A percentile compares a stretch with the other conserved stretches of the same genome.
phyloP scores from a whole-genome alignment of 2,797 vertebrate species.

The Brotula barbata region DNA sequence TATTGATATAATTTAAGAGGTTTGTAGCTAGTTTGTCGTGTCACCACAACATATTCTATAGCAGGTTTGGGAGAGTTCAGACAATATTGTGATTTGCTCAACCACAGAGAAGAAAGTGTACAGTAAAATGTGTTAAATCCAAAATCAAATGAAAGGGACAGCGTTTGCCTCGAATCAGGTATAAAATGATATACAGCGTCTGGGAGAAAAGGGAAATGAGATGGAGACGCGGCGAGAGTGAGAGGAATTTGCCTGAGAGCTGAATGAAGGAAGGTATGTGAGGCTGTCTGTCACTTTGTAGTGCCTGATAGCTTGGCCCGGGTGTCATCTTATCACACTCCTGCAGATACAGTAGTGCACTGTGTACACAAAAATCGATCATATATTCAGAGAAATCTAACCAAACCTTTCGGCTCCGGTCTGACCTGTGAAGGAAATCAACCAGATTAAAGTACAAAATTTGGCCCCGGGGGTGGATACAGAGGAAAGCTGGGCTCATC shows the following conservation, averaged over 20 bases:
- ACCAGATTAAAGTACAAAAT: conserved; percentile 18
- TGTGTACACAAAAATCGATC: conserved; percentile 22
- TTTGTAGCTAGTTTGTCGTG: no score
- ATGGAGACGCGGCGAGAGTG: conserved; percentile 11
- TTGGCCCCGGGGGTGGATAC: conserved; percentile 12
- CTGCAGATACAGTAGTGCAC: conserved; percentile 46
- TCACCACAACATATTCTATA: background rate
- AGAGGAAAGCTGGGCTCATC: conserved; percentile 35
- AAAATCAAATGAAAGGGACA: no score
- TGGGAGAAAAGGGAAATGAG: conserved; percentile 17
- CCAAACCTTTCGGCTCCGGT: conserved; percentile 2
- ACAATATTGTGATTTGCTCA: no score
- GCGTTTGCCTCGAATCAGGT: no score
- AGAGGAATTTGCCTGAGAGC: conserved; percentile 76
- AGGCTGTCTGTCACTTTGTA: conserved; percentile 70
- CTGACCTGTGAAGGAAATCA: conserved; percentile 18
- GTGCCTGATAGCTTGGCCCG: conserved; percentile 54
- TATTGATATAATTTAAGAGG: no score
- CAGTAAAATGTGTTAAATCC: background rate
- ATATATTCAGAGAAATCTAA: background rate
- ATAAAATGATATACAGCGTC: no score
- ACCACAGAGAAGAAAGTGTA: background rate
- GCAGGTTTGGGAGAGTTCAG: conserved; percentile 12
- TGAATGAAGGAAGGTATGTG: conserved; percentile 68
- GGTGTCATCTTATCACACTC: conserved; percentile 58